Conservation (phyloP, 2,797 vertebrate genomes). For the Hydrolagus colliei region DNA sequence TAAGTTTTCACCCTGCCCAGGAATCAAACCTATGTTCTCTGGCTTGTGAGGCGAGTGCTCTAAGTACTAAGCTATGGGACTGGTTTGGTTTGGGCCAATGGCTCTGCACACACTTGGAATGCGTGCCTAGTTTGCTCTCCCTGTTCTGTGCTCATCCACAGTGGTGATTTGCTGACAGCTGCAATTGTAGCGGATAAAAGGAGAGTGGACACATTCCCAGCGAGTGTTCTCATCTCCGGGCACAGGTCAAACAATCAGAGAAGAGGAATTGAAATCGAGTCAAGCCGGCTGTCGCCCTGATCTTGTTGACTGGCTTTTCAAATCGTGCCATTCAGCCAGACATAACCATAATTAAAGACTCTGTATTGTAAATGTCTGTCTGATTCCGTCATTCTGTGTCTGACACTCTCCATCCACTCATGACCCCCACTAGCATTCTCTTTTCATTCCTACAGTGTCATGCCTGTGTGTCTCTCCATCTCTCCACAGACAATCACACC, state of each 20-base stretch:
- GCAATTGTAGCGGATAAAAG: conserved; percentile 67
- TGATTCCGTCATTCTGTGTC: neutral
- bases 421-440: neutral
- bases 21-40: too few relatives aligned
- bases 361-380: conserved; percentile 17
- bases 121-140: neutral
- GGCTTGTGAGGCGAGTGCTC: too few relatives aligned
- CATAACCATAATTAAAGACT: conserved; percentile 1
- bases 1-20: too few relatives aligned
- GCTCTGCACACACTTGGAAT: too few relatives aligned
- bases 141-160: conserved; percentile 21
- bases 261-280: conserved; percentile 92
- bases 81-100: neutral
- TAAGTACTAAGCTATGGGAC: too few relatives aligned
- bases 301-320: conserved; percentile 76
- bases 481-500: too few relatives aligned
- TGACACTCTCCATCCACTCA: neutral
- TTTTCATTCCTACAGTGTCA: neutral
- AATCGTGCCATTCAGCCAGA: conserved; percentile 70
- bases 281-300: conserved; percentile 78
- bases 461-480: neutral
- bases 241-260: conserved; percentile 67
- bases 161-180: conserved; percentile 51
- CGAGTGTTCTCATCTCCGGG: conserved; percentile 75
- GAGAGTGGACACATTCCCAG: conserved; percentile 71